A percentile compares a stretch with the other conserved stretches of the same genome.
phyloP scores from a whole-genome alignment of 2,888 invertebrate genomes.

The Xiphydria camelus region DNA sequence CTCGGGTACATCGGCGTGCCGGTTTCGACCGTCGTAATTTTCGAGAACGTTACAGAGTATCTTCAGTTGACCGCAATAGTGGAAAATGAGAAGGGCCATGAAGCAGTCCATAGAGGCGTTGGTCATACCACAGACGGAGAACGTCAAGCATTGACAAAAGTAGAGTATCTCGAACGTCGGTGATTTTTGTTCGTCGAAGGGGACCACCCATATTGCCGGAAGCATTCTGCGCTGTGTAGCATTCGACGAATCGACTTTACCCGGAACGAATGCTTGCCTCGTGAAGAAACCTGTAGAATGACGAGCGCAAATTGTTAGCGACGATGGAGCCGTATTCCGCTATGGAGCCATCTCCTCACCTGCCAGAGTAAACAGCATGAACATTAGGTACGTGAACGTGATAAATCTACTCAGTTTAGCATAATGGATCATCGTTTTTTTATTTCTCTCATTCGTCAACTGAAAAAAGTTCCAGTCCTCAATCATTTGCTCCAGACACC shows the following conservation, averaged over 20 bases:
- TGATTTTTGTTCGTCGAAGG: conserved; percentile 14
- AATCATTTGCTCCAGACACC: conserved; percentile 2
- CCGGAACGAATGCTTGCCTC: too few species aligned
- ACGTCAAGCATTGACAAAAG: conserved; percentile 7
- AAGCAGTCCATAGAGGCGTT: conserved; percentile 18
- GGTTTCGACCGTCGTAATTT: conserved; percentile 11
- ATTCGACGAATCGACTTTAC: too few species aligned
- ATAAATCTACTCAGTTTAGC: conserved; percentile 10
- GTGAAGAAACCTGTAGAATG: too few species aligned
- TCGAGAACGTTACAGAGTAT: conserved; percentile 15
- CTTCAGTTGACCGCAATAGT: conserved; percentile 25
- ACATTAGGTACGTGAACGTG: conserved; percentile 2
- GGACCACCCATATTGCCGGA: too few species aligned
- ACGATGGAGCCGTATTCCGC: too few species aligned
- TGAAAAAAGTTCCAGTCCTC: conserved; percentile 5
- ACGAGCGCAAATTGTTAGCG: too few species aligned
- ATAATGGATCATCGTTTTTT: conserved; percentile 5
- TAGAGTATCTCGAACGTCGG: conserved; percentile 23
- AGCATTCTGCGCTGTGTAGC: too few species aligned
- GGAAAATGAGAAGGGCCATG: conserved; percentile 20
- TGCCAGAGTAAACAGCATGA: too few species aligned
- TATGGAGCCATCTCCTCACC: too few species aligned
- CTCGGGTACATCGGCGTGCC: conserved; percentile 5
- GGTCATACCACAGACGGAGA: not conserved
- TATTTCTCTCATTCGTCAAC: not conserved